A percentile compares a stretch with the other conserved stretches of the same genome.
These are phyloP conservation scores for Meteorus sp. DNA, from an alignment of 1,140 invertebrate species.

Conservation along the genomic window DNA sequence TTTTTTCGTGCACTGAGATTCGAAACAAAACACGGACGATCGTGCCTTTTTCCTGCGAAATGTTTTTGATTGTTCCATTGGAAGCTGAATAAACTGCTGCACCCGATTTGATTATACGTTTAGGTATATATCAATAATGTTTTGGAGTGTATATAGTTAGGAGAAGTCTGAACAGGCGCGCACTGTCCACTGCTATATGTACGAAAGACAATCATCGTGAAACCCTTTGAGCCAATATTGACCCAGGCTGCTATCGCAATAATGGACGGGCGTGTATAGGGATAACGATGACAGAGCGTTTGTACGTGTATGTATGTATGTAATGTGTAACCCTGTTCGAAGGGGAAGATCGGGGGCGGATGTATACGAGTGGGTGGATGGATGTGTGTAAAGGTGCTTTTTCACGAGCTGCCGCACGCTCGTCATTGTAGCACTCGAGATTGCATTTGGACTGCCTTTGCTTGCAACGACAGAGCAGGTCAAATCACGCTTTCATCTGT, in stretches of 20 bases:
- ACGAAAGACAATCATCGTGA: constrained; percentile 33
- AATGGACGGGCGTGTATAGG: constrained; percentile 26
- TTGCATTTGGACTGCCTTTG: constrained; percentile 26
- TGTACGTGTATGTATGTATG: constrained; percentile 17
- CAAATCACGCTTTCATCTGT: too few species aligned
- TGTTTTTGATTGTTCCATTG: too few species aligned
- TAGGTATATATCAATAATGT: too few species aligned
- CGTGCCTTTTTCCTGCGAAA: too few species aligned
- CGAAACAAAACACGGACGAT: too few species aligned
- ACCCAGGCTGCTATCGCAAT: constrained; percentile 32
- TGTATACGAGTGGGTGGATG: neutral
- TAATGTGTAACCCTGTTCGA: neutral
- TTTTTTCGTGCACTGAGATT: too few species aligned
- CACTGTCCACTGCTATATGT: constrained; percentile 20
- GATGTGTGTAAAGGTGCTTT: constrained; percentile 18
- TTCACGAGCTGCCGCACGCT: constrained; percentile 21
- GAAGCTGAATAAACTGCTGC: too few species aligned
- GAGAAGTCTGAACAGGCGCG: neutral
- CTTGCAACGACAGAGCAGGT: too few species aligned
- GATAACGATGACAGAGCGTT: constrained; percentile 24
- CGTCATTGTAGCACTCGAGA: constrained; percentile 14
- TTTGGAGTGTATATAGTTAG: too few species aligned
- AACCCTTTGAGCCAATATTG: constrained; percentile 37
- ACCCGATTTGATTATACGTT: too few species aligned
- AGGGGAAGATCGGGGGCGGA: neutral